A percentile compares a stretch with the other conserved stretches of the same genome.
Evolutionary conservation across 2,113 vertebrate species (phyloP).

Genomic region (Psilopogon haemacephalus): DNA sequence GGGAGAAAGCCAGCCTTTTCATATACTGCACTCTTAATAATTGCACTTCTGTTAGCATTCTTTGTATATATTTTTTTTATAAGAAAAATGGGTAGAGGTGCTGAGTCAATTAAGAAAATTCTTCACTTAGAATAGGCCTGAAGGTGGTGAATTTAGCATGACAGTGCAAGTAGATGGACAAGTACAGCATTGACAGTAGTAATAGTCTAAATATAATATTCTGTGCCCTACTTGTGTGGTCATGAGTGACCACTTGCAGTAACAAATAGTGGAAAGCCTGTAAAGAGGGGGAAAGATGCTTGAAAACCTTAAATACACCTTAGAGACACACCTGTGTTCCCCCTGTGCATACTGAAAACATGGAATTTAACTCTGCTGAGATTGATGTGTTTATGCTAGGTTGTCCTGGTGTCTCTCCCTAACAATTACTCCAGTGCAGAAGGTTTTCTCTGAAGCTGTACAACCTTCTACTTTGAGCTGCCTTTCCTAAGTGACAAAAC

Average conservation of each 20-base stretch:
- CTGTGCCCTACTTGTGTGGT: not conserved
- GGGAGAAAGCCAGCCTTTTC: not conserved
- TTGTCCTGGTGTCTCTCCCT: not conserved
- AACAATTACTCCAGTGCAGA: not conserved
- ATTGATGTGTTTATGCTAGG: not conserved
- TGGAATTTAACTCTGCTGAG: not conserved
- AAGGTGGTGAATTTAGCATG: not conserved
- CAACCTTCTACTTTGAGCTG: not conserved
- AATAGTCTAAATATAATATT: not conserved
- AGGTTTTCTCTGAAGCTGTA: not conserved
- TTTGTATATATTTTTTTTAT: not conserved
- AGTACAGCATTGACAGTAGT: not conserved
- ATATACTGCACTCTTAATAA: not conserved
- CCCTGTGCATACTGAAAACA: not conserved
- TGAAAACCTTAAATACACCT: not conserved
- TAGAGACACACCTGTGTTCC: not conserved
- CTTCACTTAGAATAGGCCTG: not conserved
- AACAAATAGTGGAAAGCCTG: not conserved
- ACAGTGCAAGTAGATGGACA: not conserved
- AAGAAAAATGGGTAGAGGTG: not conserved
- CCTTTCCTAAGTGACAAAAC: not conserved
- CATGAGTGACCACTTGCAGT: not conserved
- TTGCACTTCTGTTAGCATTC: not conserved
- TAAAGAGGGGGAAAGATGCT: not conserved
- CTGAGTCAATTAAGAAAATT: not conserved